Evolutionary conservation across 2,888 invertebrate genomes (phyloP), one percentile per base, ranked within the genome.

Genomic region (Pseudococcus longispinus): DNA sequence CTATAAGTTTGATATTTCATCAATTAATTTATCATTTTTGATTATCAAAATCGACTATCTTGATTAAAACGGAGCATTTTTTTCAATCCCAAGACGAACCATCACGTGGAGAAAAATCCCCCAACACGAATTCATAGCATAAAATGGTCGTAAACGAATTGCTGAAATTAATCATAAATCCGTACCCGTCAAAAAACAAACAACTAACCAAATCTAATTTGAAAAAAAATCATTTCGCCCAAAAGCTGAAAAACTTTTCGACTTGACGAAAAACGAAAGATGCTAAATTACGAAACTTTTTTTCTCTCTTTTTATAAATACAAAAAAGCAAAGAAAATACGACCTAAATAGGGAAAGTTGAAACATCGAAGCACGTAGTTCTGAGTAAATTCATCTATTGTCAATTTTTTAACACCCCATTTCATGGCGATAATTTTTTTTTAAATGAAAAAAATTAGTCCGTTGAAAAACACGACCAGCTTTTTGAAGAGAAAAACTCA

Each of bases 201-300:
- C 26, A 65, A 65, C 20, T 65, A 65, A 4, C 26, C 23, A 26
- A 70, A 70, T 70, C 29, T 18, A 70, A 29, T 70, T 18, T 9
- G 9, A 26, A 70, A 70, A 9, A 70, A 37, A 70, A 70, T 70
- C 15, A 70, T 37, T 37, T 37, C 37, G 37, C 37, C 37, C 37
- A 37, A 37, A 37, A 37, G 9, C 37, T 60, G 55, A 29, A 18
- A 70, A 70, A 32, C 18, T 70, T 29, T 70, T 29, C 70, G 8
- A 26, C 15, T 29, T 9, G 15, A 32, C 32, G 29, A 70, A 29
- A 29, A 29, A 4, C 15, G 29, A 70, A 29, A 70, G 29, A 70
- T 70, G 70, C 70, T 70, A 70, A 70, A 70, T 70, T 70, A 70
- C 29, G 20, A 70, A 70, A 20, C 8, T 29, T 70, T 70, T 70